Base-by-base conservation (phyloP, 1,140 invertebrate genomes). In the Melanaphis sacchari region DNA sequence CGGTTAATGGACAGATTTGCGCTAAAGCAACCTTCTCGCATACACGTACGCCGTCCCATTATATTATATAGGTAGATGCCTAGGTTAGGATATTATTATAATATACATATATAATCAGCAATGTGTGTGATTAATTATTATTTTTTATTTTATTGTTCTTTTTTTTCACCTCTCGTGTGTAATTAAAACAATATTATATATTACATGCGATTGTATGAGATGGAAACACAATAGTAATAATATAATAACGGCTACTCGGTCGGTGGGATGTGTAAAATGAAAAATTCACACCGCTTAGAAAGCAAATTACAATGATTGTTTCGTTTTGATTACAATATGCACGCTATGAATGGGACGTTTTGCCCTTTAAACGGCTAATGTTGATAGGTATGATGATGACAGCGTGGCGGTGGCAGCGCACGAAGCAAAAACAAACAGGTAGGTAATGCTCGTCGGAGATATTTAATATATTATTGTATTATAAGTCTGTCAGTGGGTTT, bases 261-360 rank as follows among this genome's bases (percentile, higher is more conserved):
- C n/a, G 59, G 82, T 40, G 82, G 11, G 82, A 85, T 26, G 40
- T 40, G 40, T 26, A 85, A 41, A 88, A 88, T 43, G 43, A 21
- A 87, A 49, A 31, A 88, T 49, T 46, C 85, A 46, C 43, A 49
- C 85, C 43, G n/a, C 43, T n/a, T 49, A 88, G 85, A 88, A 49
- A 88, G 43, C 31, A 88, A 85, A 85, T 85, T 46, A 85, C 40
- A 26, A 31, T 41, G 84, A 85, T 85, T 43, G 84, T 85, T 85
- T 85, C 84, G 3, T 85, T n/a, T 85, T 21, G 84, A 40, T 85
- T 85, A n/a, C 36, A n/a, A 76, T 66, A 4, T 41, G 82, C 38
- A 15, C 1, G 40, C 41, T 26, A 31, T n/a, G 26, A 84, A 76
- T 76, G 59, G 15, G 31, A 31, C 40, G 26, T 43, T 85, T 85